Conservation (phyloP, 2,888 invertebrate genomes). For the Erebia palarica region DNA sequence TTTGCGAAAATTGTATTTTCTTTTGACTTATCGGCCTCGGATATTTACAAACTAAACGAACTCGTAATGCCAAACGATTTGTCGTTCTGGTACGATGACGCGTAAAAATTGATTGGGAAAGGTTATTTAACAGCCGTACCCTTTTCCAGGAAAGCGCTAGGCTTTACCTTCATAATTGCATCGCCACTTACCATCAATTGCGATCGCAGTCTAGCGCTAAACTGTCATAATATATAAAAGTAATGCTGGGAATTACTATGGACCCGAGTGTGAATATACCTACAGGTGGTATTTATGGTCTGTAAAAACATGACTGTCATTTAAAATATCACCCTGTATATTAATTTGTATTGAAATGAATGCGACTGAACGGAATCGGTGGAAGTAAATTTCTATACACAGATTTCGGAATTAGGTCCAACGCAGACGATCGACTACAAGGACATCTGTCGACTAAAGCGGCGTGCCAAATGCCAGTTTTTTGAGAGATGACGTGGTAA, state of each 20-base stretch:
- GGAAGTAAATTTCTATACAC: slow-evolving; percentile 65
- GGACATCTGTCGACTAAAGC: not conserved
- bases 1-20: too few species aligned
- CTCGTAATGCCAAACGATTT: too few species aligned
- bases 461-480: too few species aligned
- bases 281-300: not conserved
- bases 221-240: not conserved
- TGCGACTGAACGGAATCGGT: slow-evolving; percentile 43
- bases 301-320: not conserved
- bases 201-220: not conserved
- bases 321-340: not conserved
- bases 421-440: not conserved
- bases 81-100: not conserved
- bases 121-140: not conserved
- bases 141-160: not conserved
- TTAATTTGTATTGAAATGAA: not conserved
- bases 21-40: too few species aligned
- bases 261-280: not conserved
- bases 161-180: not conserved
- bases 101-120: not conserved
- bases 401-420: slow-evolving; percentile 44
- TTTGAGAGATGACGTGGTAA: too few species aligned
- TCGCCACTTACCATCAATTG: not conserved
- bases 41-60: too few species aligned
- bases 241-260: slow-evolving; percentile 4